phyloP scores from a whole-genome alignment of 2,797 vertebrate genomes.

The Coregonus sp. region DNA sequence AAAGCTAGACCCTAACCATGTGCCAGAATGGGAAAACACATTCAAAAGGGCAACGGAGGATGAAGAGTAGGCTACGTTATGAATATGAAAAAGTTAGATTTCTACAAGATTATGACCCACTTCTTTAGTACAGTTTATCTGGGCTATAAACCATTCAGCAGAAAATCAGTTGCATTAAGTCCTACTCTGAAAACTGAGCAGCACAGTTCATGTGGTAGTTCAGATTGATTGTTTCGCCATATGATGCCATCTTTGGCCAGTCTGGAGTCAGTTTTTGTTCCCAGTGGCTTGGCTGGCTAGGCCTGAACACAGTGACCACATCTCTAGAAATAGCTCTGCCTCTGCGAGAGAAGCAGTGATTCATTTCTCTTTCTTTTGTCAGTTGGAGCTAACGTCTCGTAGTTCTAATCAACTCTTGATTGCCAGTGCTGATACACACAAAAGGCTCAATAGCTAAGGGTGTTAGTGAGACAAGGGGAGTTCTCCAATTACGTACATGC shows the following conservation, averaged over 20 bases:
- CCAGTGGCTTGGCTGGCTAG: conserved; percentile 21
- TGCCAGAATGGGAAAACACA: background rate
- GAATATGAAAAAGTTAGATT: background rate
- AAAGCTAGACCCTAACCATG: background rate
- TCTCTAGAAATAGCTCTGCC: conserved; percentile 39
- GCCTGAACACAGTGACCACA: conserved; percentile 3
- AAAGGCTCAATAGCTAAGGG: conserved; percentile 29
- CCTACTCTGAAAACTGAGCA: background rate
- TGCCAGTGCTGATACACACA: conserved; percentile 45
- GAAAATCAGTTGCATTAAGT: background rate
- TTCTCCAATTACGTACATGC: conserved; percentile 43
- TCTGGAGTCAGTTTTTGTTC: conserved; percentile 31
- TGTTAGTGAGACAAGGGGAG: conserved; percentile 25
- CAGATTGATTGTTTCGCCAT: background rate
- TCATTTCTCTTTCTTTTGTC: conserved; percentile 49
- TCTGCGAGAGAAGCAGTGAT: conserved; percentile 38
- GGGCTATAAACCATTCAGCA: background rate
- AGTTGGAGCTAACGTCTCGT: conserved; percentile 33
- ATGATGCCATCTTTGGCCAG: background rate
- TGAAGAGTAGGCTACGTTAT: background rate
- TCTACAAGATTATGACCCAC: background rate
- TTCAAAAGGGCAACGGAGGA: background rate
- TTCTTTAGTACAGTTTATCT: background rate
- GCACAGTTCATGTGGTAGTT: conserved; percentile 1
- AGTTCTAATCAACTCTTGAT: conserved; percentile 57